Conservation (phyloP, 2,113 vertebrate genomes). For the Mastomys coucha region DNA sequence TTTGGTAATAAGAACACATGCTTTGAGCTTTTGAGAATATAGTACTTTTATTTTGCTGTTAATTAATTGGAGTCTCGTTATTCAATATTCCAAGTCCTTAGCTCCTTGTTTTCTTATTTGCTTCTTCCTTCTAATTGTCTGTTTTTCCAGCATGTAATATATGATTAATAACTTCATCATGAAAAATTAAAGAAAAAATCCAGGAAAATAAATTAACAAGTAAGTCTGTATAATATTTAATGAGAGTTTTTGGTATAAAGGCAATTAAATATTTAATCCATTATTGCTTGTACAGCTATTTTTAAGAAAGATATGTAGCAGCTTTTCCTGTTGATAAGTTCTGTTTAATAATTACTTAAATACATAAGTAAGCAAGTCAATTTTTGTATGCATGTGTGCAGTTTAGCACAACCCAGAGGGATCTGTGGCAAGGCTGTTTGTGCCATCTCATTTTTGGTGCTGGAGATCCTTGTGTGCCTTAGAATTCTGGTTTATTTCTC, state of each 20-base stretch:
- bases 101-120: constrained; percentile 58
- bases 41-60: constrained; percentile 31
- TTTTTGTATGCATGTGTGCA: background rate
- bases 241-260: background rate
- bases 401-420: background rate
- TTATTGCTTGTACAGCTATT: background rate
- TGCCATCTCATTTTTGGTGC: background rate
- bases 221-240: background rate
- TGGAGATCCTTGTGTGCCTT: background rate
- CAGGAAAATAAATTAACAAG: background rate
- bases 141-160: constrained; percentile 47
- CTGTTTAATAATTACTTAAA: background rate
- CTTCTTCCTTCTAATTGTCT: constrained; percentile 31
- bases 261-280: background rate
- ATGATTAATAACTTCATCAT: constrained; percentile 41
- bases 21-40: constrained; percentile 29
- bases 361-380: background rate
- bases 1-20: constrained; percentile 45
- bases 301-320: constrained; percentile 2
- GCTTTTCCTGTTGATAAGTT: constrained; percentile 7
- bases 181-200: background rate
- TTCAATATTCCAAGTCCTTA: constrained; percentile 50
- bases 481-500: background rate
- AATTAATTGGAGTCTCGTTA: constrained; percentile 36
- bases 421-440: background rate